Percentiles rank a stretch among this genome's conserved stretches.
Conservation (phyloP, 2,888 invertebrate genomes). For the Stomorhina lunata region DNA sequence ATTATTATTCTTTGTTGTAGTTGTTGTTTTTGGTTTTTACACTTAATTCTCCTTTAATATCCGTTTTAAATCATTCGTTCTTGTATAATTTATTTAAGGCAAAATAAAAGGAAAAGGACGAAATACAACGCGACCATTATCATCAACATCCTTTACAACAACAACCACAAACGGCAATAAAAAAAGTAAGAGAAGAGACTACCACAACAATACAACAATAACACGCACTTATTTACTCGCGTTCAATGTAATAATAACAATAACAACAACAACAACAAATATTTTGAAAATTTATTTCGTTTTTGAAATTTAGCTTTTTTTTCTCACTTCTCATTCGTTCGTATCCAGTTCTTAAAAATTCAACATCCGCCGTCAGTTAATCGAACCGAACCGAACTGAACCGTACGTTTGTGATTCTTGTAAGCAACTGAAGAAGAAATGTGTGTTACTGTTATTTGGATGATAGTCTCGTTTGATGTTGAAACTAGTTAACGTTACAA, state of each 20-base stretch:
- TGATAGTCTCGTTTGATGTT: slow-evolving; percentile 48
- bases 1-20: background rate
- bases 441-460: slow-evolving; percentile 43
- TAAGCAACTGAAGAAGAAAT: slow-evolving; percentile 47
- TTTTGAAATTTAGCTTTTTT: too few relatives aligned
- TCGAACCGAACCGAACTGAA: slow-evolving; percentile 37
- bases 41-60: slow-evolving; percentile 40
- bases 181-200: too few relatives aligned
- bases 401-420: slow-evolving; percentile 36
- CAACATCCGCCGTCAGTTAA: too few relatives aligned
- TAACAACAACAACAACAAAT: background rate
- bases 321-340: too few relatives aligned
- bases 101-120: background rate
- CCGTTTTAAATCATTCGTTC: slow-evolving; percentile 31
- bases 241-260: background rate
- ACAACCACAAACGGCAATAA: background rate
- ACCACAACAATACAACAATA: too few relatives aligned
- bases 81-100: background rate
- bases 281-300: slow-evolving; percentile 8
- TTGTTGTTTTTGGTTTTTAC: background rate
- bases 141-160: background rate
- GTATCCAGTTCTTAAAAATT: too few relatives aligned
- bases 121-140: background rate
- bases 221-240: background rate
- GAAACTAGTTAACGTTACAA: slow-evolving; percentile 34